Conservation (phyloP, 2,888 invertebrate genomes). For the Aelia acuminata region DNA sequence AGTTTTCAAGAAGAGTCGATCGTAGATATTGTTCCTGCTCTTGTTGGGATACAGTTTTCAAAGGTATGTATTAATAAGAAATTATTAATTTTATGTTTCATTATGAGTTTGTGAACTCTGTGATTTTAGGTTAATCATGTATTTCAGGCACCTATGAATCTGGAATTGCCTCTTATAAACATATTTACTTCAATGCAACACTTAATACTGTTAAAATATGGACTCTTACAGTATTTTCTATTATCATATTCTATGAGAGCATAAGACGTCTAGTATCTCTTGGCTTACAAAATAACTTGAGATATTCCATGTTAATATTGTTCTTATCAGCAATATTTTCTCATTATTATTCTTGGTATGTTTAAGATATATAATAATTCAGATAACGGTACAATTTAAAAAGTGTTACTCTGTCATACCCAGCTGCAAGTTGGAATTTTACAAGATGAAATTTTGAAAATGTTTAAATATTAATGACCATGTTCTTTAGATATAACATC, state of each 20-base stretch:
- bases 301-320: slow-evolving; percentile 76
- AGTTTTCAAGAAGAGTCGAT: slow-evolving; percentile 78
- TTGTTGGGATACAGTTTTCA: slow-evolving; percentile 84
- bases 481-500: no score
- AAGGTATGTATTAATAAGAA: slow-evolving; percentile 72
- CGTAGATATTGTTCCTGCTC: slow-evolving; percentile 78
- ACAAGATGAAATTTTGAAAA: no score
- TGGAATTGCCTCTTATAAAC: slow-evolving; percentile 79
- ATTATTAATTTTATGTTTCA: neutral
- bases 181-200: slow-evolving; percentile 80
- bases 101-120: neutral
- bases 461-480: no score
- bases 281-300: slow-evolving; percentile 72
- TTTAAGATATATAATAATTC: neutral
- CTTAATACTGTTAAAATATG: slow-evolving; percentile 78
- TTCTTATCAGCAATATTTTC: slow-evolving; percentile 77
- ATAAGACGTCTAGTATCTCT: slow-evolving; percentile 74
- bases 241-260: slow-evolving; percentile 76
- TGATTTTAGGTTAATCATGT: neutral
- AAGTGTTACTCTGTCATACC: no score
- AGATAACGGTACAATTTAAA: no score
- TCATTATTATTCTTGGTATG: slow-evolving; percentile 77
- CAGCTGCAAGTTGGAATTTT: no score
- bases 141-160: slow-evolving; percentile 77
- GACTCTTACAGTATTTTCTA: slow-evolving; percentile 74